Percentiles rank a stretch among this genome's conserved stretches.
These are phyloP conservation scores for Hemaris fuciformis DNA, from an alignment of 2,888 invertebrate species.

Conservation along the genomic window DNA sequence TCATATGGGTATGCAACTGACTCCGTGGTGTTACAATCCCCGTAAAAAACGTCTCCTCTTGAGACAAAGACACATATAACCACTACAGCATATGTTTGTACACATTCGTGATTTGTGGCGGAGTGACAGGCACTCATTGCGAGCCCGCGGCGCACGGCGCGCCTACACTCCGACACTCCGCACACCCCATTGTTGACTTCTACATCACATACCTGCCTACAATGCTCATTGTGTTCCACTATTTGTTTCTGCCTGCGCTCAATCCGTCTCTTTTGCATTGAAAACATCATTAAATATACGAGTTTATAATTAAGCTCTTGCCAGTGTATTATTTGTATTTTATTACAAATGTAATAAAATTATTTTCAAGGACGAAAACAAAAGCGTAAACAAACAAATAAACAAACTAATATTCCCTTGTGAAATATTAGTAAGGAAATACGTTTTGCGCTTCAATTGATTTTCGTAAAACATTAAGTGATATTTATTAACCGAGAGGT, in stretches of 20 bases:
- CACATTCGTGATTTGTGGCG: slow-evolving; percentile 56
- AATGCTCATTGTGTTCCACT: slow-evolving; percentile 1
- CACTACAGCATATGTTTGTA: slow-evolving; percentile 29
- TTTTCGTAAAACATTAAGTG: not conserved
- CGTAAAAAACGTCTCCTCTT: not conserved
- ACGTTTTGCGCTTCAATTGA: not conserved
- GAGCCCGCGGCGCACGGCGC: slow-evolving; percentile 40
- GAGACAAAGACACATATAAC: slow-evolving; percentile 12
- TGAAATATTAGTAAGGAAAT: too few species aligned
- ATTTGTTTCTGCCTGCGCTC: not conserved
- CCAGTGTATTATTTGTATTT: too few species aligned
- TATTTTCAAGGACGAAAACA: too few species aligned
- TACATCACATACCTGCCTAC: slow-evolving; percentile 12
- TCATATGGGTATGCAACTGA: too few species aligned
- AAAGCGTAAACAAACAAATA: too few species aligned
- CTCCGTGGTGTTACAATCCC: not conserved
- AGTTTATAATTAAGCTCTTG: too few species aligned
- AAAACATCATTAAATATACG: not conserved
- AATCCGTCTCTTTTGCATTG: not conserved
- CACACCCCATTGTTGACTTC: slow-evolving; percentile 45
- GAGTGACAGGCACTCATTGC: slow-evolving; percentile 61
- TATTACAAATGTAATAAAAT: too few species aligned
- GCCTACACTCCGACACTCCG: slow-evolving; percentile 41
- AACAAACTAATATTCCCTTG: too few species aligned
- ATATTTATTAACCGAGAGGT: too few species aligned